Base-by-base conservation (phyloP, 2,113 vertebrate species). In the Naja naja region DNA sequence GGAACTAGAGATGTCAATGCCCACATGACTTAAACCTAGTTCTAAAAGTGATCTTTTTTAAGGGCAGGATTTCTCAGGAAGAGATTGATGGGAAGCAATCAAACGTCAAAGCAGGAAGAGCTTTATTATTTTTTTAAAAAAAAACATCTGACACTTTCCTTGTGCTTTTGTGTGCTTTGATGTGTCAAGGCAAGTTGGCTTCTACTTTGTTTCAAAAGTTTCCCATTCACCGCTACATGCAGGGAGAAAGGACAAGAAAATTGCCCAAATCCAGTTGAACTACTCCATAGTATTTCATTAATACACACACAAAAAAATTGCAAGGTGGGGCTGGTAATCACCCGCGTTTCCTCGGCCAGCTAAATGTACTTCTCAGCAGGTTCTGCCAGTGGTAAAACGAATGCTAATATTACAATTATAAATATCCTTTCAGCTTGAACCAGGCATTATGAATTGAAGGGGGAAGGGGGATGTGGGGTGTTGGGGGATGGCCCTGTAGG, bases 391-490 rank as follows among this genome's bases (percentile, higher is more conserved):
- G 94, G 91, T 94, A 95, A 96, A 97, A 96, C 56, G 93, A 95
- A 96, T 85, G 74, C 89, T 25, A 94, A 93, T 93, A 94, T 94
- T 93, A 60, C 94, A 87, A 94, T 96, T 92, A 93, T 94, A 96
- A 96, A 96, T 96, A 96, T 96, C 96, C 93, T 95, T 93, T 96
- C 93, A 94, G 96, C 94, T 93, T 94, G 90, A 96, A 94, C 93
- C 89, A 81, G 88, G 91, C 92, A 85, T 90, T 87, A 93, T 88
- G 92, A 27, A 89, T 93, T 54, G 53, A 64, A 43, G 88, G 81
- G 87, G 14, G 88, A 43, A 95, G 69, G 27, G 55, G 0, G 85
- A 23, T 54, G 43, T 92, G n/a, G 1, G 81, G 52, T 10, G 8
- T 1, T 69, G 74, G 27, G 9, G 23, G 3, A 23, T 27, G 30